Percentiles rank a stretch among this genome's conserved stretches.
phyloP scores from a whole-genome alignment of 2,888 invertebrate genomes.

The Drosophila multiciliata region DNA sequence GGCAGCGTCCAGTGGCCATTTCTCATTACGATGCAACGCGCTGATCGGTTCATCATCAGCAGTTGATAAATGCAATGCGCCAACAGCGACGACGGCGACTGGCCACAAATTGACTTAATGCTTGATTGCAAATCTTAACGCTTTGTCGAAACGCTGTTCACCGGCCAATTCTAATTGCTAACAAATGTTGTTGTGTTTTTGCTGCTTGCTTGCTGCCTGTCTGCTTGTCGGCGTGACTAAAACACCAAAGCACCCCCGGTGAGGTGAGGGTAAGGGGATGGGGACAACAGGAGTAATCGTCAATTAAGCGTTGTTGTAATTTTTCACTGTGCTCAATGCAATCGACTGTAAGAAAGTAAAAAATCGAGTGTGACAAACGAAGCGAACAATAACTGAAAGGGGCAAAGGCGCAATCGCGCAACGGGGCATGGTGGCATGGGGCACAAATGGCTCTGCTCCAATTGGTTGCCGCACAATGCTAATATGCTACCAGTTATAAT shows the following conservation, averaged over 20 bases:
- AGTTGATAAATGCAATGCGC: constrained; percentile 52
- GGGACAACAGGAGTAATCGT: constrained; percentile 38
- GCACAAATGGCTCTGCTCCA: constrained; percentile 38
- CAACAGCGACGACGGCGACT: constrained; percentile 22
- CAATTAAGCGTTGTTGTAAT: constrained; percentile 60
- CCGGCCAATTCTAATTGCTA: constrained; percentile 73
- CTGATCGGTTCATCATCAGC: constrained; percentile 51
- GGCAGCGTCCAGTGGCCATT: constrained; percentile 41
- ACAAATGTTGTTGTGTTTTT: constrained; percentile 63
- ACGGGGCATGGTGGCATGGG: constrained; percentile 10
- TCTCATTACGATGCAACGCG: constrained; percentile 31
- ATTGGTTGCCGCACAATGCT: constrained; percentile 56
- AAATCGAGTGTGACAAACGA: constrained; percentile 38
- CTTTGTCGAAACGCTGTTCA: constrained; percentile 72
- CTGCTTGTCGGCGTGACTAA: constrained; percentile 55
- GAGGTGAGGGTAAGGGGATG: not conserved
- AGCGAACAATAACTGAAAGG: constrained; percentile 39
- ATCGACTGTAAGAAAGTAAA: constrained; percentile 51
- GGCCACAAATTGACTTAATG: constrained; percentile 75
- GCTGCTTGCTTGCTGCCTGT: constrained; percentile 28
- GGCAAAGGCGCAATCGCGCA: constrained; percentile 11
- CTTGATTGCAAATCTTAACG: constrained; percentile 79
- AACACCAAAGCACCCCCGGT: constrained; percentile 39
- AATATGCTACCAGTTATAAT: constrained; percentile 50
- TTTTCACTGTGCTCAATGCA: constrained; percentile 38